Percentiles rank a stretch among this genome's conserved stretches.
Evolutionary conservation across 2,888 invertebrate species (phyloP).

Genomic region (Agrilus cyanescens): DNA sequence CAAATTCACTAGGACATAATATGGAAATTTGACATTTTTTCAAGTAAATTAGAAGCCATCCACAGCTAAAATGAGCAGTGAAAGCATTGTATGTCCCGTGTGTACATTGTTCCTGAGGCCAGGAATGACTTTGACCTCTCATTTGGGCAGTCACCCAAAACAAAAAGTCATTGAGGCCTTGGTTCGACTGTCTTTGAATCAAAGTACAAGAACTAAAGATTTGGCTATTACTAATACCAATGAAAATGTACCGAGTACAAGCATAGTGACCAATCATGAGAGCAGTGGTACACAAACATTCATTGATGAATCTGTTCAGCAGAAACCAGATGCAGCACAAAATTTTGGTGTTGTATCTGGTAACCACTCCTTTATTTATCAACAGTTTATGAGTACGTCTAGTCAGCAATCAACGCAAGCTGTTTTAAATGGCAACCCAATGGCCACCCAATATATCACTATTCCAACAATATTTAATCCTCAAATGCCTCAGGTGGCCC

Average conservation of each 20-base stretch:
- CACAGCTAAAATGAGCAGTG: slow-evolving; percentile 24
- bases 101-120: slow-evolving; percentile 74
- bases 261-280: not conserved
- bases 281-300: too few species aligned
- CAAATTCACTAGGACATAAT: not conserved
- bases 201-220: slow-evolving; percentile 16
- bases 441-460: slow-evolving; percentile 42
- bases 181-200: slow-evolving; percentile 23
- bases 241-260: slow-evolving; percentile 5
- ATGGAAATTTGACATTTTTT: not conserved
- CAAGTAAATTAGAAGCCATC: too few species aligned
- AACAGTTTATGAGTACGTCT: slow-evolving; percentile 42
- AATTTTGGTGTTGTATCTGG: slow-evolving; percentile 29
- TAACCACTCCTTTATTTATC: slow-evolving; percentile 42
- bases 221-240: slow-evolving; percentile 9
- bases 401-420: slow-evolving; percentile 23
- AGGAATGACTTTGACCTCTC: slow-evolving; percentile 70
- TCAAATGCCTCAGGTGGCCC: slow-evolving; percentile 34
- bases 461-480: slow-evolving; percentile 39
- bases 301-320: not conserved
- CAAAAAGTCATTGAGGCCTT: slow-evolving; percentile 79
- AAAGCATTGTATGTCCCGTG: slow-evolving; percentile 56
- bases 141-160: slow-evolving; percentile 77
- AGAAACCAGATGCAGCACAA: slow-evolving; percentile 33
- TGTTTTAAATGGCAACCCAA: slow-evolving; percentile 35